Base-by-base conservation (phyloP, 1,140 invertebrate genomes). In the Euura saliciscinereae region DNA sequence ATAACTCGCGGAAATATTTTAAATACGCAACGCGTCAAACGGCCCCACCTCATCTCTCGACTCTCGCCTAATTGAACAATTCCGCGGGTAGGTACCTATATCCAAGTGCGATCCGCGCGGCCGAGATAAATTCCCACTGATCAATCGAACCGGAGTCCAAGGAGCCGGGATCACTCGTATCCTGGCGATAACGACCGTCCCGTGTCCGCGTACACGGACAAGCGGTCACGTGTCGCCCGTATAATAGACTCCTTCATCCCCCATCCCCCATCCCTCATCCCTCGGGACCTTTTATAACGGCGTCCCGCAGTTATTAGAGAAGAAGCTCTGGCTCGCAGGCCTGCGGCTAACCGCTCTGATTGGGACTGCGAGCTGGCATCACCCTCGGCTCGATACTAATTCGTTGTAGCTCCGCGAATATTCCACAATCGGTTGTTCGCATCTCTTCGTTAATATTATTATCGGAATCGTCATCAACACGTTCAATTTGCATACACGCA, bases 281-380 rank as follows among this genome's bases (percentile, higher is more conserved):
- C 84, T 85, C 80, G 80, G 83, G 85, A 86, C 81, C 79, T 85
- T 85, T 87, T 87, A 86, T 87, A 87, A 87, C 86, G 86, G 84
- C 84, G 85, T 87, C 84, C 85, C 28, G 28, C 28, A 28, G 28
- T 28, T 28, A 28, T 28, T 28, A 28, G 28, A 28, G 28, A 28
- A 28, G 28, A 28, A 28, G 28, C 28, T 28, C 28, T 28, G 28
- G 6, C 51, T 59, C 6, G 51, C 51, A 59, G 8, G 5, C 6
- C 51, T 3, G 13, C 51, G 5, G 51, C 51, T n/a, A 59, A 59
- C 10, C 51, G 28, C 28, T 28, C 28, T 28, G 28, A 28, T 28
- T 28, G 28, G 28, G 28, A 28, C 28, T 28, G 28, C 28, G 28
- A 28, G 28, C 28, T 28, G 28, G 28, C 28, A 28, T 28, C 28